A percentile compares a stretch with the other conserved stretches of the same genome.
Evolutionary conservation across 2,888 invertebrate genomes (phyloP).

Genomic region (Portevinia maculata): DNA sequence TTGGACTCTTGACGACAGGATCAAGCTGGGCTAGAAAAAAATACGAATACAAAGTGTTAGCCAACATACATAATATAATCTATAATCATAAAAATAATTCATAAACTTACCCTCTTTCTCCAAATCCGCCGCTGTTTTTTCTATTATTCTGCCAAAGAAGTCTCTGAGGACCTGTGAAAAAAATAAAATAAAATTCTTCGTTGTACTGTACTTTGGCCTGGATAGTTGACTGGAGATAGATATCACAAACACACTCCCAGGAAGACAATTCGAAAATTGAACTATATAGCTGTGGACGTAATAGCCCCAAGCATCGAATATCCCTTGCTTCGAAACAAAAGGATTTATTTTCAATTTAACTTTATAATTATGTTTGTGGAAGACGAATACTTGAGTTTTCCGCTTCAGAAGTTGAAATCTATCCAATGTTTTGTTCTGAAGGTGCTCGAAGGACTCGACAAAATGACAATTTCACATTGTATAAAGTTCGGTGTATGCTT

Average conservation of each 20-base stretch:
- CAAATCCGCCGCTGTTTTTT: conserved; percentile 77
- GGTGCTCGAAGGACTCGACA: conserved; percentile 36
- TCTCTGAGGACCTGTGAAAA: conserved; percentile 85
- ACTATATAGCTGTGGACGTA: conserved; percentile 64
- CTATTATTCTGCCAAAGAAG: conserved; percentile 86
- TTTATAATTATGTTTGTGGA: conserved; percentile 76
- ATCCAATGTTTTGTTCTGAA: conserved; percentile 11
- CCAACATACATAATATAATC: too few species aligned
- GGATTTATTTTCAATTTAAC: conserved; percentile 76
- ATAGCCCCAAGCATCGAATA: conserved; percentile 57
- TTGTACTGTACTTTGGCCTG: conserved; percentile 34
- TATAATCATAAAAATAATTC: not conserved
- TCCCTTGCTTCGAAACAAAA: conserved; percentile 70
- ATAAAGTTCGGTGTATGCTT: not conserved
- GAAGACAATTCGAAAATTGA: conserved; percentile 70
- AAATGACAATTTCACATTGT: conserved; percentile 18
- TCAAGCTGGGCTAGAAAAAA: conserved; percentile 82
- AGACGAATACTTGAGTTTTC: conserved; percentile 65
- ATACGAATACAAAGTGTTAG: conserved; percentile 8
- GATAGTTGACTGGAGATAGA: conserved; percentile 1
- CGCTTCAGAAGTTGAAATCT: conserved; percentile 44
- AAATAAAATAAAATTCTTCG: conserved; percentile 40
- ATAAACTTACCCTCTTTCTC: conserved; percentile 79
- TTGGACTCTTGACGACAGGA: conserved; percentile 87
- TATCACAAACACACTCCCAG: conserved; percentile 9